Evolutionary conservation across 2,888 invertebrate species (phyloP), one percentile per base, ranked within the genome.

Genomic region (Adela reaumurella): DNA sequence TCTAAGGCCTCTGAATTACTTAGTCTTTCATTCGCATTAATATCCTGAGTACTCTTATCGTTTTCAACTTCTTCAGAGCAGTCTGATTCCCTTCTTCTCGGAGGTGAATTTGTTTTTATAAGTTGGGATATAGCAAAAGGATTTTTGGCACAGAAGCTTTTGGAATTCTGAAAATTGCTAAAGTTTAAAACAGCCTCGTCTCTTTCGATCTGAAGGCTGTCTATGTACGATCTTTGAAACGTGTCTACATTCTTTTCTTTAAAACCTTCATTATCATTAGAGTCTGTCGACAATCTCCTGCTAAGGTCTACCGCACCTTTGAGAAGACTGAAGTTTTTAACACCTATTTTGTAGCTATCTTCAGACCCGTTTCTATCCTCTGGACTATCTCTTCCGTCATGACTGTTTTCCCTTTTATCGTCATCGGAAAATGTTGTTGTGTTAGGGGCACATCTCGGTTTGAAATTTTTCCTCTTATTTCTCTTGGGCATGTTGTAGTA

Each of bases 401-500:
- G 78, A 42, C 74, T 55, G 19, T 68, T 70, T 54, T 74, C 73
- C 35, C 59, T 61, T 48, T 62, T 56, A 47, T 67, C 65, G 52
- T 80, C 77, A 48, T 82, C 81, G 5, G 80, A 78, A 58, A 74
- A 79, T 1, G 71, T 63, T 1, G 74, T 70, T 17, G 79, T 67
- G 53, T 82, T 83, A 2, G 89, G 87, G 51, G 80, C 79, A 67
- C 88, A 90, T 58, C 90, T 76, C 0, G 91, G 91, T 59, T 88
- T 86, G 69, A 90, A 88, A 66, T 90, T 89, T 68, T 90, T 90
- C 56, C 90, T 74, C 59, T 89, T 89, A 74, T 89, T 89, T 59
- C 87, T 81, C 66, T 86, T 85, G 53, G 84, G 84, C 64, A 78
- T 73, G 57, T 79, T 81, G 62, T 74, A 74, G 1, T 74, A 73